A percentile compares a stretch with the other conserved stretches of the same genome.
Evolutionary conservation across 1,140 invertebrate species (phyloP).

Genomic region (Procambarus virginalis): DNA sequence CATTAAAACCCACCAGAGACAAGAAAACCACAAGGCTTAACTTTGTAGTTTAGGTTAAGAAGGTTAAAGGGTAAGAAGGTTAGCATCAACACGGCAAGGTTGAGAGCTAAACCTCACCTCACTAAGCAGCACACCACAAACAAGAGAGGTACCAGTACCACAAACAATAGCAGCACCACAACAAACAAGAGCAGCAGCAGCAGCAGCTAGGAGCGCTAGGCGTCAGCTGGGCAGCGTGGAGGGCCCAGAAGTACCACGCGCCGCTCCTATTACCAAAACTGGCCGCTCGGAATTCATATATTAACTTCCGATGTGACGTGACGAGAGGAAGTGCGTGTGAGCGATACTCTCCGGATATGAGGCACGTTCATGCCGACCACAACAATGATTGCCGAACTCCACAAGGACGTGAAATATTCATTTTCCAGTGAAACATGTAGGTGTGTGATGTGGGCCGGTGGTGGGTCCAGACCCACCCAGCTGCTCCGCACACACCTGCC

Average conservation of each 20-base stretch:
- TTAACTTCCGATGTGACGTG: background rate
- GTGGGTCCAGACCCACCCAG: background rate
- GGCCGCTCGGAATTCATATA: slow-evolving; percentile 4
- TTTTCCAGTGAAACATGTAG: slow-evolving; percentile 3
- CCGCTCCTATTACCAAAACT: background rate
- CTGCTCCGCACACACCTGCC: background rate
- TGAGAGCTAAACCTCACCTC: background rate
- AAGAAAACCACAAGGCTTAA: no score
- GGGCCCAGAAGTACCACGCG: background rate
- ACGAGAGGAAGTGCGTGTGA: background rate
- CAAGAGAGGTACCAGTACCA: background rate
- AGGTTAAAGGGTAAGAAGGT: no score
- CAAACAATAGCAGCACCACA: background rate
- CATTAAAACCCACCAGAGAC: no score
- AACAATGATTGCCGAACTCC: slow-evolving; percentile 3
- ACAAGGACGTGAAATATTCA: slow-evolving; percentile 18
- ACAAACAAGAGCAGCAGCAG: background rate
- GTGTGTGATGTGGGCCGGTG: background rate
- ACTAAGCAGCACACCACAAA: background rate
- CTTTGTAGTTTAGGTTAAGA: no score
- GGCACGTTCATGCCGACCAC: background rate
- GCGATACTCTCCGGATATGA: background rate
- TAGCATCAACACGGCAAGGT: background rate
- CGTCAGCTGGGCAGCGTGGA: slow-evolving; percentile 2
- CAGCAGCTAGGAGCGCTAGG: background rate